Percentiles rank a stretch among this genome's conserved stretches.
phyloP scores from a whole-genome alignment of 2,113 vertebrate species.

The Boleophthalmus pectinirostris region DNA sequence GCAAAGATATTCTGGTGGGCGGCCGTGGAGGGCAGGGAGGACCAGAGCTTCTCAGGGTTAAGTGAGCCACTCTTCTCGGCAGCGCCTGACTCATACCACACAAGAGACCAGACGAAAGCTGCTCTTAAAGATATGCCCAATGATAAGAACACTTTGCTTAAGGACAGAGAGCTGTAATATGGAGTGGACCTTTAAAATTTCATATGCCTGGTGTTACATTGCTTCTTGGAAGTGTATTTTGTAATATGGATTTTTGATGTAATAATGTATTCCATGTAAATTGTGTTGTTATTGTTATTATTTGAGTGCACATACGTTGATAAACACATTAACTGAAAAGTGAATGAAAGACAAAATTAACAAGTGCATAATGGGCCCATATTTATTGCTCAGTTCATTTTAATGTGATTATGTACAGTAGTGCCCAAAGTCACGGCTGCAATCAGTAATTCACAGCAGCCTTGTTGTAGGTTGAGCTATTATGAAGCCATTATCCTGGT shows the following conservation, averaged over 20 bases:
- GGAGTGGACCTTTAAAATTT: constrained; percentile 9
- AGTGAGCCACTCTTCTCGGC: constrained; percentile 19
- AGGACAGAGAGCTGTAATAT: constrained; percentile 27
- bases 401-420: background rate
- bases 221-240: constrained; percentile 2
- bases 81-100: constrained; percentile 36
- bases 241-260: constrained; percentile 5
- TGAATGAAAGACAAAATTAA: background rate
- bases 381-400: background rate
- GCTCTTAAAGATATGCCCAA: constrained; percentile 14
- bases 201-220: background rate
- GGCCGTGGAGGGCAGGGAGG: background rate
- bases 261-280: background rate
- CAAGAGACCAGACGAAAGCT: constrained; percentile 9
- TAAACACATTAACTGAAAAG: background rate
- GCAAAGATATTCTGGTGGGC: constrained; percentile 10
- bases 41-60: constrained; percentile 18
- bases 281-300: background rate
- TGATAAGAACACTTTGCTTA: constrained; percentile 21
- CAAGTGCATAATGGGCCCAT: background rate
- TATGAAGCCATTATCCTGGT: background rate
- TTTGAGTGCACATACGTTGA: background rate
- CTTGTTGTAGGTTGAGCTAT: background rate
- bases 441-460: background rate
- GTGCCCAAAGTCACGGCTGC: background rate